Base-by-base conservation (phyloP, 2,888 invertebrate genomes). In the Pollenia griseotomentosa region DNA sequence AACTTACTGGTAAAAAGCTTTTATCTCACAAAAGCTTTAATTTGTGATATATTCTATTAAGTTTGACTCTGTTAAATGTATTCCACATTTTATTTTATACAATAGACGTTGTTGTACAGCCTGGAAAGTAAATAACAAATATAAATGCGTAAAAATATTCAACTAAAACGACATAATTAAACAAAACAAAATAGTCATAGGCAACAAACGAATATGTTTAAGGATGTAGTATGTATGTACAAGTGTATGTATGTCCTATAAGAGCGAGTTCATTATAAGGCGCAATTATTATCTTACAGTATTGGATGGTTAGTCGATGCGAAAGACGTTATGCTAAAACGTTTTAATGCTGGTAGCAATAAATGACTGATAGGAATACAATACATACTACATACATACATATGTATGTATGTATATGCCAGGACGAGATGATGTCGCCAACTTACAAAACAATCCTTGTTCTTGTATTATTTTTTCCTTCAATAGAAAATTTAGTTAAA, bases 261-360 rank as follows among this genome's bases (percentile, higher is more conserved):
- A 55, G 33, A 74, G 51, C 33, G 71, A 73, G 11, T 59, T 40
- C 44, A 51, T 66, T 42, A 75, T 81, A 82, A 85, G 85, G 66
- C 85, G 85, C 78, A 85, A 78, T 85, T 73, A 46, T 81, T 63
- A 23, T 77, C 73, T 77, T 82, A 85, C 85, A 82, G 81, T 81
- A 77, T 73, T 71, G 57, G 71, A 51, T 44, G 46, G 12, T n/a
- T 40, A 23, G 5, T 16, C 42, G 33, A 51, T 42, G 23, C 19
- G 16, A 66, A 65, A 63, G 2, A 61, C 65, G 63, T 66, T 53
- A 85, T 57, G 33, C 59, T 48, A 44, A 80, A 85, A 75, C 42
- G 33, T 80, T 70, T 80, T 63, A 75, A 55, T 70, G 71, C 66
- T 82, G 81, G 65, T 51, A 66, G 81, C 40, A 74, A 53, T 73